These are phyloP conservation scores for Galeruca laticollis DNA, from an alignment of 2,888 invertebrate species.

Conservation along the genomic window DNA sequence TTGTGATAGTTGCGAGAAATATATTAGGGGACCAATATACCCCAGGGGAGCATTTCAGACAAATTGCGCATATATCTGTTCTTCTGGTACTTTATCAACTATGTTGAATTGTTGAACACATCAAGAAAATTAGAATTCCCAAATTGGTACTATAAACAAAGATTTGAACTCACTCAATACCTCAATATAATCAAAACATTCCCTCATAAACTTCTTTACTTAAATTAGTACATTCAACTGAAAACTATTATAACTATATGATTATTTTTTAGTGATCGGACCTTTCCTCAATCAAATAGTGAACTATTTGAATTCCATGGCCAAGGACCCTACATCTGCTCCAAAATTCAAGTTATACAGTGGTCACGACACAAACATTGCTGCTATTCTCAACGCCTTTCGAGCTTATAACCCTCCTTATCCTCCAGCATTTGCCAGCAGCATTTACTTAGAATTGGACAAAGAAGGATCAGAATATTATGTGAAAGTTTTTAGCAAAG, in stretches of 20 bases:
- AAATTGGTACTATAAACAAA: too few species aligned
- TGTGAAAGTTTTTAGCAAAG: conserved; percentile 3
- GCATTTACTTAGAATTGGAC: conserved; percentile 70
- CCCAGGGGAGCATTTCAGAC: too few species aligned
- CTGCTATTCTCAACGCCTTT: conserved; percentile 16
- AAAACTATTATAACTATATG: neutral
- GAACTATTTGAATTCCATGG: conserved; percentile 18
- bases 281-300: conserved; percentile 17
- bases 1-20: too few species aligned
- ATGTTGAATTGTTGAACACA: too few species aligned
- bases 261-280: conserved; percentile 64
- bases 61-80: too few species aligned
- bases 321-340: conserved; percentile 3
- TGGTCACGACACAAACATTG: conserved; percentile 26
- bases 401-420: conserved; percentile 8
- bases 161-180: too few species aligned
- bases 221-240: too few species aligned
- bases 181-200: too few species aligned
- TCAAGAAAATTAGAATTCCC: too few species aligned
- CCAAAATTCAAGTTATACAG: conserved; percentile 24
- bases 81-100: too few species aligned
- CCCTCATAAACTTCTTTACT: too few species aligned
- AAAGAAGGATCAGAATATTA: neutral
- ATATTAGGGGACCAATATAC: too few species aligned
- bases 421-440: conserved; percentile 22